Evolutionary conservation across 2,113 vertebrate genomes (phyloP).

Genomic region (Odocoileus hemionus): DNA sequence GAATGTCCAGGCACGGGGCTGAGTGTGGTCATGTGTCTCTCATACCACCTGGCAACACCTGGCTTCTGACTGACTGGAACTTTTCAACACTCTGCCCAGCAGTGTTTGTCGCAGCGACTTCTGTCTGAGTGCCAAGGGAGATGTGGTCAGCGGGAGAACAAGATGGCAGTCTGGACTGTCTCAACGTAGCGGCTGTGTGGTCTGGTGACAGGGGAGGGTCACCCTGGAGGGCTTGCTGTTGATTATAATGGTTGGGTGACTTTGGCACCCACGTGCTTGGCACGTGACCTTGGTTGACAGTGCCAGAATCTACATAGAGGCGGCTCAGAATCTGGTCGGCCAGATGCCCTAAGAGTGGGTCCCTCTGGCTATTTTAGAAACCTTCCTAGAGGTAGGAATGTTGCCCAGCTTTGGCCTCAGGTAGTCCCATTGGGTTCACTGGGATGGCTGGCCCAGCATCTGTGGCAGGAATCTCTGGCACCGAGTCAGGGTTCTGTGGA

Average conservation of each 20-base stretch:
- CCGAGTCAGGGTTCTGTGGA: neutral
- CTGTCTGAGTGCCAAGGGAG: neutral
- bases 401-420: neutral
- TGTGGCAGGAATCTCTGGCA: neutral
- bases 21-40: neutral
- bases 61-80: neutral
- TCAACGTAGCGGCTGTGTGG: neutral
- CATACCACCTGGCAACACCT: neutral
- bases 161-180: neutral
- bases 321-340: neutral
- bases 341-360: rapidly evolving
- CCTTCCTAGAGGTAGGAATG: neutral
- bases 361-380: neutral
- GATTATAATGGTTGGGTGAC: neutral
- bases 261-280: too few species aligned
- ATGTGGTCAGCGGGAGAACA: neutral
- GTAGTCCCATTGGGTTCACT: neutral
- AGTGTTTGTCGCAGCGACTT: neutral
- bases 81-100: neutral
- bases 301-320: neutral
- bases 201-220: neutral
- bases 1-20: neutral
- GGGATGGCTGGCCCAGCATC: neutral
- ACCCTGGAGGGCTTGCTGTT: neutral
- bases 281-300: neutral